phyloP scores from a whole-genome alignment of 2,113 vertebrate genomes.

The Tylochromis polylepis region DNA sequence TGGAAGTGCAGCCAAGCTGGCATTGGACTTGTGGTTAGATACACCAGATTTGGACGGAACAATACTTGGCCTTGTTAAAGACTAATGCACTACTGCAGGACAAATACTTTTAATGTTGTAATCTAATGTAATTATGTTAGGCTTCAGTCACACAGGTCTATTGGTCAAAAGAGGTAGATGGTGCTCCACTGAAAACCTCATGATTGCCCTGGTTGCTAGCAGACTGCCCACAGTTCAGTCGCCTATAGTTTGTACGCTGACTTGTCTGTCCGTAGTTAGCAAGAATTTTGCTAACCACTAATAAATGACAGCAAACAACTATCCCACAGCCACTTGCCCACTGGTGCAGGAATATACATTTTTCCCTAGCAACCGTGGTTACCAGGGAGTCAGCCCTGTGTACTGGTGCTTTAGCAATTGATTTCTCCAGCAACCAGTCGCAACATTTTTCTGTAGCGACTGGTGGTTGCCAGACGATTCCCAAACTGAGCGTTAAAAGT shows the following conservation, averaged over 20 bases:
- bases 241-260: neutral
- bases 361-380: neutral
- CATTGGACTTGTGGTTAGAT: neutral
- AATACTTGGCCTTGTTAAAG: neutral
- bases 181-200: neutral
- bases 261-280: neutral
- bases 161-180: neutral
- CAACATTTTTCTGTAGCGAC: neutral
- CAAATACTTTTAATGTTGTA: neutral
- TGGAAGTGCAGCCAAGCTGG: neutral
- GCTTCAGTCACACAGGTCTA: neutral
- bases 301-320: neutral
- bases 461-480: neutral
- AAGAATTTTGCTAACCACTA: neutral
- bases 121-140: neutral
- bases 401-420: neutral
- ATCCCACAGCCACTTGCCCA: neutral
- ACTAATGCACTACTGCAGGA: neutral
- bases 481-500: neutral
- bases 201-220: neutral
- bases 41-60: neutral
- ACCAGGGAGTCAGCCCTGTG: neutral
- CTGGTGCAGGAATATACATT: neutral
- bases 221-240: neutral
- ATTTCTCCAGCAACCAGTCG: neutral